Evolutionary conservation across 2,888 invertebrate genomes (phyloP), one percentile per base, ranked within the genome.

Genomic region (Cheilosia urbana): DNA sequence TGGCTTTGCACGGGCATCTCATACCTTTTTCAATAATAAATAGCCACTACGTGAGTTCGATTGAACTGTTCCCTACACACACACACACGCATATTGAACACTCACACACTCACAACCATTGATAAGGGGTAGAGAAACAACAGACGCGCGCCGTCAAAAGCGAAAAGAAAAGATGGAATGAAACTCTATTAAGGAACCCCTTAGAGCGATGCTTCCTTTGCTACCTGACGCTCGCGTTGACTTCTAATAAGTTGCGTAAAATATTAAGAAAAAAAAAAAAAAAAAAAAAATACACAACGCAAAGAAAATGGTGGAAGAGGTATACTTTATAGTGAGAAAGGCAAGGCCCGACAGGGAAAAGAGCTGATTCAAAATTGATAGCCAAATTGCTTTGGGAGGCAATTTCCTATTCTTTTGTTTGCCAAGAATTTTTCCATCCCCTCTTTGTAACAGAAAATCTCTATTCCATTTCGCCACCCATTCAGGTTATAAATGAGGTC

Each of bases 401-500:
- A 85, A 81, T 81, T 81, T 85, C 81, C 85, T 63, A 81, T 76
- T 85, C 13, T 37, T 13, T 11, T 85, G 68, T 68, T 76, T 76
- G 76, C 68, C 80, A 79, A 68, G 49, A 73, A 55, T 55, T 79
- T 76, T 83, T 65, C 49, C 13, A 55, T 63, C 40, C 60, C 77
- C 77, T 76, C 66, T 73, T 34, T 17, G 11, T 55, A 62, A 47
- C 72, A 60, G 55, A 63, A 79, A 84, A 80, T 84, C 66, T 71
- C 71, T 84, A 71, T 84, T 84, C 79, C 71, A 79, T 84, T 75
- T 71, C 60, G 55, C 69, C 80, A 76, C 80, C 80, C 75, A 84
- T 84, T 84, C 75, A 75, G 79, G 84, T 84, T 84, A 84, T 84
- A 84, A 84, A 84, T 84, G 75, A 80, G 84, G 84, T 84, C 84